Evolutionary conservation across 2,113 vertebrate species (phyloP).

Genomic region (Lota lota): DNA sequence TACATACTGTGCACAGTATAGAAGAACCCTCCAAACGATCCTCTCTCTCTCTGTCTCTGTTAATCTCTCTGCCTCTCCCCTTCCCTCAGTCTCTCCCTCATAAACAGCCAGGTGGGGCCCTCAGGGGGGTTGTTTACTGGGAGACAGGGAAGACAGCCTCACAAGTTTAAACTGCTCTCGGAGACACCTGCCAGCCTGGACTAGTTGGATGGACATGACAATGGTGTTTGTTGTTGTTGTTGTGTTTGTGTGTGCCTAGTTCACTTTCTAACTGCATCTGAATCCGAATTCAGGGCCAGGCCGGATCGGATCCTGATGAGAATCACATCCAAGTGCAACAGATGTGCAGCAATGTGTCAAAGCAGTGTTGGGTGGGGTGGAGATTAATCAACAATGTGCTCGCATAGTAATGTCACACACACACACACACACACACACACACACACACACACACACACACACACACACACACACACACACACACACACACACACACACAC

Average conservation of each 20-base stretch:
- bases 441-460: too few relatives aligned
- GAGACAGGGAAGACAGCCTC: conserved; percentile 65
- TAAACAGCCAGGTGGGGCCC: conserved; percentile 73
- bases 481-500: conserved; percentile 13
- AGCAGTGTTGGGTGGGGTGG: not conserved
- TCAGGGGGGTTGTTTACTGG: conserved; percentile 68
- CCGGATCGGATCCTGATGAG: conserved; percentile 12
- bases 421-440: too few relatives aligned
- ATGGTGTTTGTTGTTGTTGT: too few relatives aligned
- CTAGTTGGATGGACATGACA: too few relatives aligned
- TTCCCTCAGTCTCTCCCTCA: conserved; percentile 48
- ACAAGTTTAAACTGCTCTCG: conserved; percentile 29
- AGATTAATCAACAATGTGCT: not conserved
- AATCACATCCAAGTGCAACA: conserved; percentile 17
- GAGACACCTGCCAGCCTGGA: too few relatives aligned
- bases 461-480: not conserved
- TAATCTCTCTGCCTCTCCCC: not conserved
- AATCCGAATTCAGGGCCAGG: too few relatives aligned
- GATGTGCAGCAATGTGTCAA: conserved; percentile 6
- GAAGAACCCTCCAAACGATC: conserved; percentile 22
- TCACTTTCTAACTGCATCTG: too few relatives aligned
- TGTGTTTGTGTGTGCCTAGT: too few relatives aligned
- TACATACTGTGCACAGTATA: conserved; percentile 10
- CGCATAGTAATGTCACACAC: too few relatives aligned
- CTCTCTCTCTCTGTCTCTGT: conserved; percentile 26